Evolutionary conservation across 35 echinoderm and acorn worm species (phyloP).

Genomic region (Chiridota heheva): DNA sequence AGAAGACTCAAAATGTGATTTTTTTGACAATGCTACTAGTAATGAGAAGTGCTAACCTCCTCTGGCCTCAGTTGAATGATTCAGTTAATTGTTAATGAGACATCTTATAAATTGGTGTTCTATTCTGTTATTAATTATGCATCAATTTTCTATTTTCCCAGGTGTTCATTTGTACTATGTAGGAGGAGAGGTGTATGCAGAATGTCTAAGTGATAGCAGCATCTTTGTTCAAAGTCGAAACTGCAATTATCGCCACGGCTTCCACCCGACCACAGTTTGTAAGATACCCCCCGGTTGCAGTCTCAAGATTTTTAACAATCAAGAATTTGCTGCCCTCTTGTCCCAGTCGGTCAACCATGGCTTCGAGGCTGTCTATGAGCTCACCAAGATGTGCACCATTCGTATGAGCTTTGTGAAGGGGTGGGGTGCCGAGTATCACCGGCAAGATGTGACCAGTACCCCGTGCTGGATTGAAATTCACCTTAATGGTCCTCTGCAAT

Average conservation of each 20-base stretch:
- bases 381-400: conserved; percentile 99
- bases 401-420: conserved; percentile 99
- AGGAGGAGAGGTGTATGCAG: conserved; percentile 98
- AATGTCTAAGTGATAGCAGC: conserved; percentile 99
- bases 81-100: too few species aligned
- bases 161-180: conserved; percentile 99
- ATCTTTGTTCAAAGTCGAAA: conserved; percentile 99
- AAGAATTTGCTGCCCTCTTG: conserved; percentile 97
- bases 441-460: conserved; percentile 96
- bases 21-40: too few species aligned
- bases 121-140: too few species aligned
- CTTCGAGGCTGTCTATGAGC: conserved; percentile 97
- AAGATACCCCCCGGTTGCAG: conserved; percentile 99
- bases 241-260: conserved; percentile 98
- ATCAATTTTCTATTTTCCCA: conserved; percentile 34
- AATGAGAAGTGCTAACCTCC: too few species aligned
- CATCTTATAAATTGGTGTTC: too few species aligned
- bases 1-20: too few species aligned
- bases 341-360: conserved; percentile 99
- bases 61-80: too few species aligned
- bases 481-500: conserved; percentile 95
- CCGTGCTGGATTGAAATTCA: conserved; percentile 99
- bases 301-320: conserved; percentile 99
- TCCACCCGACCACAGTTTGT: conserved; percentile 99
- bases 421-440: conserved; percentile 98